Base-by-base conservation (phyloP, 2,797 vertebrate genomes). In the Alectoris magna region DNA sequence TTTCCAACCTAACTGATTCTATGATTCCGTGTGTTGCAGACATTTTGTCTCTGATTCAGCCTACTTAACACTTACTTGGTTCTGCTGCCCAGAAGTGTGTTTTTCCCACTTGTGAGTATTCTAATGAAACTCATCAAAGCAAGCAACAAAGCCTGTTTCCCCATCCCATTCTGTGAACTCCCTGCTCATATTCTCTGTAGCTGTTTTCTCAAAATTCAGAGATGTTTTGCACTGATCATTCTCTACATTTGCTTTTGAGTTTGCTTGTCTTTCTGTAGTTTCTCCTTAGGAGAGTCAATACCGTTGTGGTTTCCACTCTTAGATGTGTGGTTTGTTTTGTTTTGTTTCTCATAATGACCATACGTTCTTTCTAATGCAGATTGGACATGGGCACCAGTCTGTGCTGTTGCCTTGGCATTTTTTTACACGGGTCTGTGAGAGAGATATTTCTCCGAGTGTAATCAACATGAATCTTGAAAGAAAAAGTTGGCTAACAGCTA, bases 21-120 rank as follows among this genome's bases (percentile, higher is more conserved):
- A 17, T 55, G 53, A 31, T 55, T 55, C 53, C 31, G 10, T 0
- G 1, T 9, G 19, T 76, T 43, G 34, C 17, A 14, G 49, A 21
- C 0, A 0, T 53, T 59, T 16, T 23, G 18, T 22, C 49, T 2
- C 0, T 21, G 22, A 11, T 55, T 49, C 19, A 63, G 41, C 44
- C 55, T 31, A 11, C 13, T 34, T 70, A 11, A 8, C 10, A 1
- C 39, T 68, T 17, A 7, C 23, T 55, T 17, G 4, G 18, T n/a
- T 12, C 29, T 36, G 4, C 15, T 29, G 14, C 73, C 43, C 48
- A 29, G 48, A 24, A 62, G 21, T 11, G 16, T 3, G 1, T 48
- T 64, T 71, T 31, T 6, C 17, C 23, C 24, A 43, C 8, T 23
- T 23, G 5, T 10, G 23, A 44, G 24, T 71, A 16, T 31, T 41